phyloP scores from a whole-genome alignment of 2,113 vertebrate genomes.

The Agapornis roseicollis region DNA sequence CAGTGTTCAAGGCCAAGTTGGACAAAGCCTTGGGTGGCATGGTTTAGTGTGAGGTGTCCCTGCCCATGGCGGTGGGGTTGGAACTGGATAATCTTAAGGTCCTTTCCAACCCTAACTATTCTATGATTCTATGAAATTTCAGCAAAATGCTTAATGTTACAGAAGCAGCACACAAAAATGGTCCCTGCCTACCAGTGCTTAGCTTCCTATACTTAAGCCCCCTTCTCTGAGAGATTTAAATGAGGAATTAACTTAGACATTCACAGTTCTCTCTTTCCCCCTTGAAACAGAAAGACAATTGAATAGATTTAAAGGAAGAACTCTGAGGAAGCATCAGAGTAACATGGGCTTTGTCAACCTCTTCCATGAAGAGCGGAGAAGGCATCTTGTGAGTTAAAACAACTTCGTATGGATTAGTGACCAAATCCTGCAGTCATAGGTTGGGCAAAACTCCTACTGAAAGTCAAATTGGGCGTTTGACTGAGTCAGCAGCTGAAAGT shows the following conservation, averaged over 20 bases:
- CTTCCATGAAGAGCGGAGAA: background rate
- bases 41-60: too few species aligned
- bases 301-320: background rate
- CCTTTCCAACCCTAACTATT: too few species aligned
- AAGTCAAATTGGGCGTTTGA: background rate
- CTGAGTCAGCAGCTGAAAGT: slow-evolving; percentile 21
- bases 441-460: background rate
- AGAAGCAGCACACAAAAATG: background rate
- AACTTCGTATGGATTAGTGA: background rate
- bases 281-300: background rate
- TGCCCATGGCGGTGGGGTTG: too few species aligned
- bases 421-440: background rate
- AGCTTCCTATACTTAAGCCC: background rate
- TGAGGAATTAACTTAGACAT: background rate
- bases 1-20: too few species aligned
- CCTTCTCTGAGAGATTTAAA: background rate
- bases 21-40: too few species aligned
- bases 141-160: background rate
- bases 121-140: background rate
- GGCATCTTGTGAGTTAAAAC: background rate
- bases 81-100: too few species aligned
- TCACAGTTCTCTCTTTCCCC: background rate
- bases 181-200: background rate
- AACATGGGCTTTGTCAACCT: background rate
- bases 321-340: background rate